A percentile compares a stretch with the other conserved stretches of the same genome.
Evolutionary conservation across 1,140 invertebrate species (phyloP).

Genomic region (Trichomalopsis sarcophagae): DNA sequence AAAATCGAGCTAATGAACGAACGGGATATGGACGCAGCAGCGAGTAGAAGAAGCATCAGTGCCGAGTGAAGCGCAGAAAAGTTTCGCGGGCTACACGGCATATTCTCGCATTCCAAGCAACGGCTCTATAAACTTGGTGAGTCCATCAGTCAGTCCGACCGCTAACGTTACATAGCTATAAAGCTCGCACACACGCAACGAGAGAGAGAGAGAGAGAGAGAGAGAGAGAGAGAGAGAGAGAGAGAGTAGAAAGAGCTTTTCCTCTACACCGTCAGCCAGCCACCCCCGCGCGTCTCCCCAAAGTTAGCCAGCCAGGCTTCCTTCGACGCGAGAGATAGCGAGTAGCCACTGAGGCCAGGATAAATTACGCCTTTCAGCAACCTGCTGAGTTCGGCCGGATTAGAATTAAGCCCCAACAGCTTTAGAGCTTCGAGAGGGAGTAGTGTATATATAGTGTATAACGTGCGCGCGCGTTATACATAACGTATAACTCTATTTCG

Average conservation of each 20-base stretch:
- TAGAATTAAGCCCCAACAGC: constrained; percentile 34
- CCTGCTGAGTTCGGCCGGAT: constrained; percentile 23
- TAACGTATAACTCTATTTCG: too few species aligned
- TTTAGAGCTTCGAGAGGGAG: not conserved
- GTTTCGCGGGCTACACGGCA: not conserved
- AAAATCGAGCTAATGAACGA: too few species aligned
- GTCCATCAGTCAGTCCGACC: not conserved
- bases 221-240: not conserved
- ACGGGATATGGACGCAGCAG: too few species aligned
- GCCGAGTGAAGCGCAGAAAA: not conserved
- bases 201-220: too few species aligned
- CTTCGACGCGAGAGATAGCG: not conserved
- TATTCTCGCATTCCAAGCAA: not conserved
- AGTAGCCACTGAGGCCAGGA: not conserved
- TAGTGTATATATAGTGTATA: not conserved
- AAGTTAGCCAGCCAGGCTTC: not conserved
- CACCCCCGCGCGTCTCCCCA: not conserved
- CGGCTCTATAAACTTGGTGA: not conserved
- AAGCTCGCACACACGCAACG: too few species aligned
- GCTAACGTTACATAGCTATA: not conserved
- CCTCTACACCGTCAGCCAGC: not conserved
- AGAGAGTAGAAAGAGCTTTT: not conserved
- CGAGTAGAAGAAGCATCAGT: too few species aligned
- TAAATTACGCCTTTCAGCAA: constrained; percentile 34
- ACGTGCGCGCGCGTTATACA: not conserved